Evolutionary conservation across 2,888 invertebrate genomes (phyloP).

Genomic region (Macrosoma leucophasiata): DNA sequence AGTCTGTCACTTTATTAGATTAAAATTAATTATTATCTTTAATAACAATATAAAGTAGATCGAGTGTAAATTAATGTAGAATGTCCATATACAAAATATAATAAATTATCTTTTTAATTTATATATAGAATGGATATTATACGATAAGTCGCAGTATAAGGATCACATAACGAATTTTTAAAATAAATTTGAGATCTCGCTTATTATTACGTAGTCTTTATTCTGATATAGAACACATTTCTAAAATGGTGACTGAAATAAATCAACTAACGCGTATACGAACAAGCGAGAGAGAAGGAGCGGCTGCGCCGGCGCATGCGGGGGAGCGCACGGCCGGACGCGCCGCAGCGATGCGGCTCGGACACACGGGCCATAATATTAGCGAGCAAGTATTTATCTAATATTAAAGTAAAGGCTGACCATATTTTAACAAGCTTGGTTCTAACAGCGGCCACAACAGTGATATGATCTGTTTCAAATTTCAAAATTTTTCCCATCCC

Average conservation of each 20-base stretch:
- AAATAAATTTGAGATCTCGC: conserved; percentile 76
- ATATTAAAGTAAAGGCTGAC: too few relatives aligned
- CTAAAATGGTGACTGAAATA: conserved; percentile 69
- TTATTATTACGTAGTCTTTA: conserved; percentile 75
- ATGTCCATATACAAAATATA: conserved; percentile 73
- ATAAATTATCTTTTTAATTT: conserved; percentile 71
- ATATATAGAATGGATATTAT: conserved; percentile 50
- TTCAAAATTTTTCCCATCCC: too few relatives aligned
- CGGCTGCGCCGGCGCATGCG: conserved; percentile 26
- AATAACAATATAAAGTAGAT: conserved; percentile 72
- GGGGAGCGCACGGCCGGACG: conserved; percentile 15
- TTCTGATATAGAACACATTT: conserved; percentile 71
- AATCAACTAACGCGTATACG: conserved; percentile 62
- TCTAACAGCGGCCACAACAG: too few relatives aligned
- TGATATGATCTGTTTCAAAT: too few relatives aligned
- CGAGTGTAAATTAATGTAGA: conserved; percentile 73
- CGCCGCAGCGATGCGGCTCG: conserved; percentile 26
- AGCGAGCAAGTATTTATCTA: too few relatives aligned
- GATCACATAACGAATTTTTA: conserved; percentile 69
- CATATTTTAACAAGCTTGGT: too few relatives aligned
- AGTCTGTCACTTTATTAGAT: conserved; percentile 76
- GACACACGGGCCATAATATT: conserved; percentile 42
- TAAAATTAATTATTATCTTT: conserved; percentile 75
- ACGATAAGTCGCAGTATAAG: conserved; percentile 69
- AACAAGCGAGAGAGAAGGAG: conserved; percentile 59